phyloP scores from a whole-genome alignment of 2,113 vertebrate genomes.

The Gallinago paraguaiae region DNA sequence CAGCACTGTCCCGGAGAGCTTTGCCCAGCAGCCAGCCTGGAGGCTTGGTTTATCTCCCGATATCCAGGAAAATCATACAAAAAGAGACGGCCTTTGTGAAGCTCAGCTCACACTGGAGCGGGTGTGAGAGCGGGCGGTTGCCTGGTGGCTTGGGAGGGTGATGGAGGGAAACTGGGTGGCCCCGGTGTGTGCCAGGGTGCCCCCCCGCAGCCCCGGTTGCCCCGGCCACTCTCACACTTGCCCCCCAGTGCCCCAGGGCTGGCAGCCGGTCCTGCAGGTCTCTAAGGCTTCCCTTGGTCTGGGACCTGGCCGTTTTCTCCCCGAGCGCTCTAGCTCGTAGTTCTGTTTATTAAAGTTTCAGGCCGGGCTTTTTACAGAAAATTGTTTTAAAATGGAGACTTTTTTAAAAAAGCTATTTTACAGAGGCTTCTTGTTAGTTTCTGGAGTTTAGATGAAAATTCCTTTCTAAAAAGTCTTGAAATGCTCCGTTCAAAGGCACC shows the following conservation, averaged over 20 bases:
- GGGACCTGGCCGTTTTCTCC: neutral
- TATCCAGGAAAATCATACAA: neutral
- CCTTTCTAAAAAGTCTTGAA: neutral
- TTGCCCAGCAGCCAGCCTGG: constrained; percentile 33
- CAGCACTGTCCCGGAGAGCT: constrained; percentile 64
- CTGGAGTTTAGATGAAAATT: constrained; percentile 21
- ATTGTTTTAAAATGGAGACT: neutral
- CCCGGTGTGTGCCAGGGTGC: too few species aligned
- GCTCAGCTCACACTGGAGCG: constrained; percentile 26
- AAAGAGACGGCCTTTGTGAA: neutral
- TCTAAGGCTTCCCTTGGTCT: neutral
- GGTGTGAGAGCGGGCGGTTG: neutral
- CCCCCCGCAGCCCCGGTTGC: too few species aligned
- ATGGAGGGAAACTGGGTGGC: neutral
- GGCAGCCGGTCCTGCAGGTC: neutral
- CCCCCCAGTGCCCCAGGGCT: too few species aligned
- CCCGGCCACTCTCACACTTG: too few species aligned
- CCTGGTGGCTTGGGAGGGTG: neutral
- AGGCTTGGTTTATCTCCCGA: neutral
- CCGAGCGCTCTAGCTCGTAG: neutral
- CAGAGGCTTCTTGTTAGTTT: neutral
- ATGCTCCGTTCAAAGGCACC: neutral
- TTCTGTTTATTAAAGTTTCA: neutral
- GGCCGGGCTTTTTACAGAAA: constrained; percentile 21
- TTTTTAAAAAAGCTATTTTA: neutral